Conservation (phyloP, 2,797 vertebrate species). For the Perodicticus potto region DNA sequence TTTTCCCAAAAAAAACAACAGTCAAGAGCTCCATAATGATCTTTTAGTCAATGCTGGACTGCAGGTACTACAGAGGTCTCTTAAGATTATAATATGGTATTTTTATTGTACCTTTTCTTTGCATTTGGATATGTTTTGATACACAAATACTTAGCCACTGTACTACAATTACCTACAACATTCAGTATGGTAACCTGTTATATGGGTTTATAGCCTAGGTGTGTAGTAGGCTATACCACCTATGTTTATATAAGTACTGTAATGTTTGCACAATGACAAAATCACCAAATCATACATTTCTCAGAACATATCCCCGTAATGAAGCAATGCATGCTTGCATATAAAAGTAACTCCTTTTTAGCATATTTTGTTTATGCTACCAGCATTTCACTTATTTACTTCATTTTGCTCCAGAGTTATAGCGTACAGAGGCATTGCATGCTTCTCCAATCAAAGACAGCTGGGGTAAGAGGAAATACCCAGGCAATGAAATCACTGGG, state of each 20-base stretch:
- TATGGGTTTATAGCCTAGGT: not conserved
- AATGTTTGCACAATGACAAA: not conserved
- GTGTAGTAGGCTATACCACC: not conserved
- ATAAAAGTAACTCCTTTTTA: constrained; percentile 6
- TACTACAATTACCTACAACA: not conserved
- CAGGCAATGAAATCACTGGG: not conserved
- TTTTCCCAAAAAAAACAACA: not conserved
- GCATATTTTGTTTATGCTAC: not conserved
- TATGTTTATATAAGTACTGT: not conserved
- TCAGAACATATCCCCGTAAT: not conserved
- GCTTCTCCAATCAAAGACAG: constrained; percentile 18
- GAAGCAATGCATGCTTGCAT: not conserved
- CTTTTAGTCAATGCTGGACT: not conserved
- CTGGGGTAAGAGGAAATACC: not conserved
- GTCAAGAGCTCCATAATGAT: not conserved
- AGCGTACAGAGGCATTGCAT: not conserved
- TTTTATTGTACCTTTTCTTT: not conserved
- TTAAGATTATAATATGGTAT: no score
- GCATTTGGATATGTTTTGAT: not conserved
- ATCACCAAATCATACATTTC: not conserved
- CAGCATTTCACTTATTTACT: not conserved
- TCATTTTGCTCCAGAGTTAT: not conserved
- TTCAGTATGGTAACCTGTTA: not conserved
- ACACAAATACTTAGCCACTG: not conserved
- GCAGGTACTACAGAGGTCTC: not conserved